phyloP scores from a whole-genome alignment of 2,113 vertebrate species.

The Manacus vitellinus region DNA sequence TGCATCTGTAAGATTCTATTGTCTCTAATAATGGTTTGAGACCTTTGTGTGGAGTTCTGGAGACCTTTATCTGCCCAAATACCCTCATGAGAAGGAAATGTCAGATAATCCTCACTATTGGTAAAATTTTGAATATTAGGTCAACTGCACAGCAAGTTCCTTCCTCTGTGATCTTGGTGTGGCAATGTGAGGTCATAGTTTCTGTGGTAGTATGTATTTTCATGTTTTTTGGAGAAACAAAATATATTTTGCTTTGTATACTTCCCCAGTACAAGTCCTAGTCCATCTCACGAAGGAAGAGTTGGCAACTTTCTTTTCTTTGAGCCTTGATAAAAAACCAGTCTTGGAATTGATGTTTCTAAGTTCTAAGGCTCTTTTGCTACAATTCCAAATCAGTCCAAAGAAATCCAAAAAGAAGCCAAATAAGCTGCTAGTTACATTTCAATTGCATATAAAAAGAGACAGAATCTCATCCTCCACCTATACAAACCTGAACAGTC shows the following conservation, averaged over 20 bases:
- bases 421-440: not conserved
- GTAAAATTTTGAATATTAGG: not conserved
- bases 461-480: not conserved
- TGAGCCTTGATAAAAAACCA: not conserved
- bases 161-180: not conserved
- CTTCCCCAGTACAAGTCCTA: not conserved
- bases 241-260: not conserved
- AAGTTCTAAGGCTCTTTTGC: not conserved
- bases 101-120: not conserved
- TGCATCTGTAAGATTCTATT: not conserved
- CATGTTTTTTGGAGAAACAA: not conserved
- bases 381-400: not conserved
- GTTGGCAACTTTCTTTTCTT: not conserved
- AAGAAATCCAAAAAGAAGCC: not conserved
- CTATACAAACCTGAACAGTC: not conserved
- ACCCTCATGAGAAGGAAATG: not conserved
- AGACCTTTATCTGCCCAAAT: not conserved
- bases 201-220: not conserved
- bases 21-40: not conserved
- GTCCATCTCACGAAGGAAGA: not conserved
- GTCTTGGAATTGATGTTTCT: not conserved
- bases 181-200: not conserved
- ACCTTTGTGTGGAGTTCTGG: not conserved
- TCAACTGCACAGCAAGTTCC: not conserved
- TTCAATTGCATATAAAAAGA: not conserved